Evolutionary conservation across 2,113 vertebrate species (phyloP).

Genomic region (Cinclus cinclus): DNA sequence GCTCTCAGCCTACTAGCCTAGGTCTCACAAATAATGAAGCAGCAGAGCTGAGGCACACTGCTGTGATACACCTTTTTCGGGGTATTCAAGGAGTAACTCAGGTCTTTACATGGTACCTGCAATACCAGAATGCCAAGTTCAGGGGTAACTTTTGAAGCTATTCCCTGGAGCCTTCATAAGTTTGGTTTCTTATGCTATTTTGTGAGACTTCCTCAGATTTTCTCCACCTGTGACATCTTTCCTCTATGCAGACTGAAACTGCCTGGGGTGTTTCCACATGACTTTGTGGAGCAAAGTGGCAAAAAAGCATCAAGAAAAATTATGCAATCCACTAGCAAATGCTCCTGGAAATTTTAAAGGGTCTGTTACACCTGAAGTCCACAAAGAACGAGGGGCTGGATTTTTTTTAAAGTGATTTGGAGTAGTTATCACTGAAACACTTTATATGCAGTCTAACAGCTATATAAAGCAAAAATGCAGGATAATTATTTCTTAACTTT

Average conservation of each 20-base stretch:
- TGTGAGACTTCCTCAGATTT: neutral
- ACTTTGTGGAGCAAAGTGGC: neutral
- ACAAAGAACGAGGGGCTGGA: neutral
- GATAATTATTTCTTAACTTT: neutral
- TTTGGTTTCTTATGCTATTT: neutral
- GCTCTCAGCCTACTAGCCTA: neutral
- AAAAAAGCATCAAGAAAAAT: neutral
- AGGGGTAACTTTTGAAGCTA: neutral
- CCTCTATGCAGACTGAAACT: neutral
- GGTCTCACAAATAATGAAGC: neutral
- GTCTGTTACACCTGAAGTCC: neutral
- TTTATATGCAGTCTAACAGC: neutral
- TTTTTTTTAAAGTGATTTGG: neutral
- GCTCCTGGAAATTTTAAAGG: neutral
- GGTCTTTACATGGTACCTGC: neutral
- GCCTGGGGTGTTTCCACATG: neutral
- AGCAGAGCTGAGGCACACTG: neutral
- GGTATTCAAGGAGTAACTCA: neutral
- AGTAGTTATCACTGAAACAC: neutral
- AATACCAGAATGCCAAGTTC: neutral
- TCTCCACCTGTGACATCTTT: neutral
- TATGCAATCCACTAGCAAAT: neutral
- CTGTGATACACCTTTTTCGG: neutral
- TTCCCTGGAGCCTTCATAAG: neutral
- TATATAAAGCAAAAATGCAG: neutral